These are phyloP conservation scores for Scomber colias DNA, from an alignment of 2,113 vertebrate species.

Conservation along the genomic window DNA sequence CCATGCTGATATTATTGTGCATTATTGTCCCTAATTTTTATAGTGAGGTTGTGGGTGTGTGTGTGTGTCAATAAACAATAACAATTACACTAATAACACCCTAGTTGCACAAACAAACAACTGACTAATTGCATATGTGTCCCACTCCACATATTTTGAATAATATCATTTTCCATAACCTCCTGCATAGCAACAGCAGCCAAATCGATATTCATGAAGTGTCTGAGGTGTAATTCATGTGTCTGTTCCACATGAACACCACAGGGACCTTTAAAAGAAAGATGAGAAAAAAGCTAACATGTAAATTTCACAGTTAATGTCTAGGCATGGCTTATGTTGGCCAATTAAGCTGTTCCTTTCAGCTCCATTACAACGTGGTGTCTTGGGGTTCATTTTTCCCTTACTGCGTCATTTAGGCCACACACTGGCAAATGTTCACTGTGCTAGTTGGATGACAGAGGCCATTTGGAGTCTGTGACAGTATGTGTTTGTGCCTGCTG, in stretches of 20 bases:
- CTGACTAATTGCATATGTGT: slow-evolving; percentile 53
- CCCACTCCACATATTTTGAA: slow-evolving; percentile 60
- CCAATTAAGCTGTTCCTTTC: slow-evolving; percentile 77
- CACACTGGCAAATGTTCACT: slow-evolving; percentile 60
- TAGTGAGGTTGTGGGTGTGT: not conserved
- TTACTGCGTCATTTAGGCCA: slow-evolving; percentile 69
- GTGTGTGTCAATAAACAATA: slow-evolving; percentile 29
- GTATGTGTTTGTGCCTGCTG: slow-evolving; percentile 11
- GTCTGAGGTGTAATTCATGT: slow-evolving; percentile 65
- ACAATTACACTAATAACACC: slow-evolving; percentile 68
- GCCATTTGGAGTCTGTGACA: slow-evolving; percentile 49
- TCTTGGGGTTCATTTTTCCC: slow-evolving; percentile 70
- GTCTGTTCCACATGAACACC: slow-evolving; percentile 62
- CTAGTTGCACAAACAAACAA: slow-evolving; percentile 53
- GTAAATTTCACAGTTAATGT: slow-evolving; percentile 68
- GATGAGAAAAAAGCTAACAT: slow-evolving; percentile 44
- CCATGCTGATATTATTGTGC: no score
- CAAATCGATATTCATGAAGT: slow-evolving; percentile 67
- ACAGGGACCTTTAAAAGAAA: slow-evolving; percentile 55
- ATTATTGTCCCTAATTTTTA: no score
- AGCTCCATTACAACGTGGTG: slow-evolving; percentile 54
- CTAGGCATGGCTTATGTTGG: slow-evolving; percentile 58
- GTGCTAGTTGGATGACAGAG: slow-evolving; percentile 59
- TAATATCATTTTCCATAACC: slow-evolving; percentile 58
- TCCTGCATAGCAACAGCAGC: slow-evolving; percentile 43